Conservation (phyloP, 2,797 vertebrate species). For the Schizothorax lantsangensis region DNA sequence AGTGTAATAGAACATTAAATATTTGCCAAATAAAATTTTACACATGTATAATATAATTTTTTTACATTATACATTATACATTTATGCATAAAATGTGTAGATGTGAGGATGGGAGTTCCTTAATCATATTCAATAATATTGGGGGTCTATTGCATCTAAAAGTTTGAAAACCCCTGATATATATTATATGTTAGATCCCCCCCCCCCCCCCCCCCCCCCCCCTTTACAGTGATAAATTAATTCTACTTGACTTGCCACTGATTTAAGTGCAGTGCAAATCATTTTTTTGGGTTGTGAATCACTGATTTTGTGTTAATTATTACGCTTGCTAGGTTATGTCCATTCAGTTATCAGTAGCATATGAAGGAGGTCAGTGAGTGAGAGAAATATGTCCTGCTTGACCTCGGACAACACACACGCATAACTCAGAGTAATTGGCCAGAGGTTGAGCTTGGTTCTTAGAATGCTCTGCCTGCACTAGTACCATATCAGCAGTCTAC, state of each 20-base stretch:
- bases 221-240: too few relatives aligned
- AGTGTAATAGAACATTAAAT: too few relatives aligned
- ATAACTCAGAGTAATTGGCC: conserved; percentile 62
- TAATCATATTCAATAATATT: not conserved
- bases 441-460: conserved; percentile 61
- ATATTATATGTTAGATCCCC: not conserved
- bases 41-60: not conserved
- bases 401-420: conserved; percentile 53
- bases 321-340: conserved; percentile 3
- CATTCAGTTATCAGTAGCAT: conserved; percentile 60
- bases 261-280: not conserved
- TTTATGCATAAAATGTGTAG: too few relatives aligned
- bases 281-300: not conserved
- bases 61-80: not conserved
- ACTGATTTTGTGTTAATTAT: conserved; percentile 16
- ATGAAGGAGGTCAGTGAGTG: conserved; percentile 50
- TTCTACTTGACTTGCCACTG: not conserved
- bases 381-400: conserved; percentile 54
- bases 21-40: not conserved
- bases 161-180: not conserved
- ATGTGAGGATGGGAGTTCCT: not conserved
- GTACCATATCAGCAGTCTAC: conserved; percentile 70
- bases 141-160: too few relatives aligned
- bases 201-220: too few relatives aligned
- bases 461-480: conserved; percentile 67